Evolutionary conservation across 2,113 vertebrate genomes (phyloP), one percentile per base, ranked within the genome.

Genomic region (Oreochromis spilurus): DNA sequence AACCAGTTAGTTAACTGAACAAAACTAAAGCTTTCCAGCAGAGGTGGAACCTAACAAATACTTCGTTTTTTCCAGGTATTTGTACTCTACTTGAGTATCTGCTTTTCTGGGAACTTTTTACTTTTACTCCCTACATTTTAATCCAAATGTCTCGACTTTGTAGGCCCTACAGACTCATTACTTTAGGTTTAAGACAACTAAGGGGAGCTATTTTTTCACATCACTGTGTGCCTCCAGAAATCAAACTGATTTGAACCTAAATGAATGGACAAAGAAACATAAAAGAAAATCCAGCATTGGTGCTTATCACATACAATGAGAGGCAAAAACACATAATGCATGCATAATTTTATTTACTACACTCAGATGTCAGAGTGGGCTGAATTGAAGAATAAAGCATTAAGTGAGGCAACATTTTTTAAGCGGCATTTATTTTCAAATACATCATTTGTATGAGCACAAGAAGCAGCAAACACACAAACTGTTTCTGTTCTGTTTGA

Each of bases 361-460:
- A n/a, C n/a, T 65, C 34, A 38, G 34, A 24, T 0, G 5, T 70
- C 38, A 45, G 38, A 70, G 21, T 70, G 38, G 13, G 21, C 38
- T 26, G 65, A 21, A 70, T 26, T 43, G 13, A 24, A 43, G n/a
- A 14, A 70, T 40, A 1, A 24, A 43, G 38, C 7, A 43, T 24
- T 24, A 16, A 16, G 38, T 1, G 0, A 70, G n/a, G 65, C 43
- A 43, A 70, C 5, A 14, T 38, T 24, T 70, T 43, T 70, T 24
- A 43, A 70, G 12, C 43, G 38, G 1, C 12, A 70, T 14, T 43
- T 70, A 43, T 24, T 70, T 70, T 70, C 4, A 43, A 70, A 24
- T 43, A 0, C n/a, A 70, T 24, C 0, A 5, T 70, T 0, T 43
- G n/a, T 24, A 0, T 24, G 4, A 43, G 65, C 0, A 43, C 36